Evolutionary conservation across 2,797 vertebrate species (phyloP), one percentile per base, ranked within the genome.

Genomic region (Helicolenus hilgendorfi): DNA sequence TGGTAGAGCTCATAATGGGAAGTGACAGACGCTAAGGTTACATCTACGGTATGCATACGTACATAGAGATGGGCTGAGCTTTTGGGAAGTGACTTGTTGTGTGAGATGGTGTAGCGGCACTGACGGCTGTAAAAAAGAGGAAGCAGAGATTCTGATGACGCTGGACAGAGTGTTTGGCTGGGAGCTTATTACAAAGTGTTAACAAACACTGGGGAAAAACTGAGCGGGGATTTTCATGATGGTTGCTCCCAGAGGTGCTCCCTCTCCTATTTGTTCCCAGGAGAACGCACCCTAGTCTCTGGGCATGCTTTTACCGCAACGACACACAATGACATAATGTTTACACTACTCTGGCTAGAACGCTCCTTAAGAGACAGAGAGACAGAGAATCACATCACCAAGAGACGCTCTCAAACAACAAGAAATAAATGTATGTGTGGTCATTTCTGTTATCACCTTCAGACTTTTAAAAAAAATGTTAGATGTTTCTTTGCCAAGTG

Each of bases 31-130:
- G 0, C 4, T 6, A 2, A 36, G 36, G 4, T 45, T 45, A 29
- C 27, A 26, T 64, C 5, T 27, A 41, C 38, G 14, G 38, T 41
- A 33, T 26, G 10, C 7, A 38, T 72, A 67, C 11, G 60, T 5
- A 60, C 67, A 60, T 13, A 72, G 10, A 75, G 10, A 60, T 5
- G 22, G 29, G 49, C 62, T 24, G 26, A 59, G 26, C 6, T 92
- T 94, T 86, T 74, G 72, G 93, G 92, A 96, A 96, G 92, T 95
- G 85, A 75, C 74, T 53, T 63, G 69, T 45, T 72, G 53, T 60
- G 55, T 79, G 65, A 85, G 77, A 69, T 63, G 26, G 56, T 67
- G 89, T 83, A 63, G 63, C 77, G 58, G 64, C 45, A 63, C 13
- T 89, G 83, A 85, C 38, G 35, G 41, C 72, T 55, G 45, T 65